Evolutionary conservation across 2,113 vertebrate genomes (phyloP), one percentile per base, ranked within the genome.

Genomic region (Anseranas semipalmata): DNA sequence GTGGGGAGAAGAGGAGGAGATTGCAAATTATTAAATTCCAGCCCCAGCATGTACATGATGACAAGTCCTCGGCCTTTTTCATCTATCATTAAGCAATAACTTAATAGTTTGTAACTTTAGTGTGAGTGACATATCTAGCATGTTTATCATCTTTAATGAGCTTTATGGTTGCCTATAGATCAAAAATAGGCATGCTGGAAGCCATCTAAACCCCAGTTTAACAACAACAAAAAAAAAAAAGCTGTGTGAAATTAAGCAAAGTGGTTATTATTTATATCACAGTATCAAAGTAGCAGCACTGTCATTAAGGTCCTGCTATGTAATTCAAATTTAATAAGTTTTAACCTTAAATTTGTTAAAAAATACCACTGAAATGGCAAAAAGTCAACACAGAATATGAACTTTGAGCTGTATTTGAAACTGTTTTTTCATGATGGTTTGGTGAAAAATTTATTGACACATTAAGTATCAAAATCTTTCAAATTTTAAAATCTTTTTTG

Each of bases 321-420:
- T 70, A 85, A 94, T 50, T 63, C 25, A 55, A 27, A 71, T 92
- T 85, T 94, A 81, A 78, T 63, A 87, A 56, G 45, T 6, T 95
- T 87, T 89, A 95, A 89, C 85, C 56, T 94, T 94, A 91, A 78
- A 37, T 25, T 67, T 37, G n/a, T 90, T 92, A 85, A 94, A 79
- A 85, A n/a, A 65, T 21, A 58, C 3, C 33, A 50, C 7, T 16
- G 41, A 77, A 95, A 78, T 66, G 43, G 52, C 48, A 94, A 75
- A 81, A 82, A 68, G 46, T 68, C 65, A 93, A 55, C 5, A 43
- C 0, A 16, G 24, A 62, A 35, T 28, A 21, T 39, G 43, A 77
- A 68, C 28, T 79, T 52, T n/a, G 46, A 81, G 48, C 41, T 78
- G 24, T 35, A 33, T 68, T 79, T 89, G 5, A 78, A 70, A 32